Conservation (phyloP, 2,797 vertebrate species). For the Fistularia tabacaria region DNA sequence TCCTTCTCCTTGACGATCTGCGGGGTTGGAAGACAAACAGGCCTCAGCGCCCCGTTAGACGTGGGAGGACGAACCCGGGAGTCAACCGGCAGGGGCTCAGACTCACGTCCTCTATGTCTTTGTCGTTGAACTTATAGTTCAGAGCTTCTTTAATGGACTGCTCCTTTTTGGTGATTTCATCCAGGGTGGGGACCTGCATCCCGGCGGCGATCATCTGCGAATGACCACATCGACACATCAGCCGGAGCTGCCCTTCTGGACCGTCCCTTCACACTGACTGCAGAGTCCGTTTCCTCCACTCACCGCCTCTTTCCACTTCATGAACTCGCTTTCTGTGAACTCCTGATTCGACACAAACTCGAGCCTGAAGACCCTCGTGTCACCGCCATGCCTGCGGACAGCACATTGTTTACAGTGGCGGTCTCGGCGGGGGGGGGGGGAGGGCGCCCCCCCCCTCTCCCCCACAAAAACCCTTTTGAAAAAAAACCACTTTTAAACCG, state of each 20-base stretch:
- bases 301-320: conserved; percentile 99
- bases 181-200: conserved; percentile 96
- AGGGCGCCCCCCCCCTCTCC: no score
- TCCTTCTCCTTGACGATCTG: conserved; percentile 99
- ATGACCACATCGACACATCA: neutral
- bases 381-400: conserved; percentile 86
- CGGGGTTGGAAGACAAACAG: no score
- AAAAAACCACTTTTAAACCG: no score
- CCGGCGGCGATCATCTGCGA: conserved; percentile 90
- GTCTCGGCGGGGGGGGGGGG: no score
- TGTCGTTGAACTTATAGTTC: conserved; percentile 98
- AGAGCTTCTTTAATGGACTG: conserved; percentile 97
- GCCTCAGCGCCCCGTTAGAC: no score
- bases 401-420: neutral
- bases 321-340: conserved; percentile 96
- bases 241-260: no score
- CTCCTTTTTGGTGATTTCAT: conserved; percentile 97
- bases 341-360: conserved; percentile 99
- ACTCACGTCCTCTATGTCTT: conserved; percentile 97
- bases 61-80: no score
- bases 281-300: conserved; percentile 54
- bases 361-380: conserved; percentile 93
- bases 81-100: neutral
- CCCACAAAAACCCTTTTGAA: no score
- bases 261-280: neutral